phyloP scores from a whole-genome alignment of 1,140 invertebrate species.

The Stratiolaelaps scimitus region DNA sequence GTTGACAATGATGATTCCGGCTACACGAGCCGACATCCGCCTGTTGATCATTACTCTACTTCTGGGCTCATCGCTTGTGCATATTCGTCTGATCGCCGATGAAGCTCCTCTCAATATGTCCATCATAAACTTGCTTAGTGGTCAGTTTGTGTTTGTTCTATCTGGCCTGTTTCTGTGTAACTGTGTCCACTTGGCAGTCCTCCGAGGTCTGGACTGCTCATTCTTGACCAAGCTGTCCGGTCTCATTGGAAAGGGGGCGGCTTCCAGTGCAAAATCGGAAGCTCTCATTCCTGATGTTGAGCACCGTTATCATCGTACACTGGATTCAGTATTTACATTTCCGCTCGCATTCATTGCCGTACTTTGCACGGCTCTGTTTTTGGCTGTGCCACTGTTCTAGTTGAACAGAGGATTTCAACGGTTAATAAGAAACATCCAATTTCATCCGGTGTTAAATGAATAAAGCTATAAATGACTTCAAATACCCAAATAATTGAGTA shows the following conservation, averaged over 20 bases:
- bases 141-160: background rate
- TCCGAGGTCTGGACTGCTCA: background rate
- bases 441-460: too few species aligned
- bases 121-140: background rate
- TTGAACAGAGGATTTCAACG: too few species aligned
- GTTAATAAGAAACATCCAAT: too few species aligned
- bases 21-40: background rate
- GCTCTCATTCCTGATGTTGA: conserved; percentile 7
- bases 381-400: background rate
- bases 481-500: too few species aligned
- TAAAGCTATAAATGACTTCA: too few species aligned
- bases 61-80: background rate
- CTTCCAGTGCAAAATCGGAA: background rate
- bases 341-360: background rate
- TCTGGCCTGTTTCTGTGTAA: conserved; percentile 1
- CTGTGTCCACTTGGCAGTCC: background rate
- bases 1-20: conserved; percentile 7
- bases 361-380: background rate
- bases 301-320: background rate
- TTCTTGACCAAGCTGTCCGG: background rate
- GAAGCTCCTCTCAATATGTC: background rate
- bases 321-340: background rate
- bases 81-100: background rate
- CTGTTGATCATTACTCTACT: conserved; percentile 5
- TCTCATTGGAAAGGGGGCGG: background rate